Base-by-base conservation (phyloP, 2,888 invertebrate species). In the Stenodera caucasica region DNA sequence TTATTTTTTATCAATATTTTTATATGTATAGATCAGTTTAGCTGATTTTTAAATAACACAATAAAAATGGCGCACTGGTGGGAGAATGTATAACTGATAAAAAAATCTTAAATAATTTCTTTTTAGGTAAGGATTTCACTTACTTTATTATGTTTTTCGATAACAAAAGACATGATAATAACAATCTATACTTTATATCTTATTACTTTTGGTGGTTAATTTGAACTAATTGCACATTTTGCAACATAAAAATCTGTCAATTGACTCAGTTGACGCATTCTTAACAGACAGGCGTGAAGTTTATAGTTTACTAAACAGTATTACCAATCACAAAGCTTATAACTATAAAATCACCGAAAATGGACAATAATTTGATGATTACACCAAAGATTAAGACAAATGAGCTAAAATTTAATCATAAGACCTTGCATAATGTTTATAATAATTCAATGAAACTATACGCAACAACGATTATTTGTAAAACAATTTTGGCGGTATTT, bases 31-130 rank as follows among this genome's bases (percentile, higher is more conserved):
- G 32, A 56, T 35, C 26, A 53, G 55, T 57, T 57, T 57, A 30
- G 54, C 32, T 53, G 32, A 60, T 57, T 57, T 63, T 63, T 60
- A 63, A 63, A 63, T 57, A 60, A 49, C 62, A 62, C 60, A 63
- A 63, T 63, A 60, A 63, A 63, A 63, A 63, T 63, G 63, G 63
- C 63, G 63, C 60, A 63, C 49, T 63, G 51, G 63, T 59, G 57
- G 63, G 63, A 60, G 57, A 51, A 26, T 32, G 26, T 37, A 32
- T 14, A 35, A 32, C 26, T 26, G 3, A 14, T 5, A 11, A 18
- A 35, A 53, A 21, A 53, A 21, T 30, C 53, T 2, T 29, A 23
- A n/a, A 18, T 14, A 35, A 30, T 32, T n/a, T 7, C 32, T 6
- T 23, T 51, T 21, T 21, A 21, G 12, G 40, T 30, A 50, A 2